Conservation (phyloP, 1,140 invertebrate species). For the Oppia nitens region DNA sequence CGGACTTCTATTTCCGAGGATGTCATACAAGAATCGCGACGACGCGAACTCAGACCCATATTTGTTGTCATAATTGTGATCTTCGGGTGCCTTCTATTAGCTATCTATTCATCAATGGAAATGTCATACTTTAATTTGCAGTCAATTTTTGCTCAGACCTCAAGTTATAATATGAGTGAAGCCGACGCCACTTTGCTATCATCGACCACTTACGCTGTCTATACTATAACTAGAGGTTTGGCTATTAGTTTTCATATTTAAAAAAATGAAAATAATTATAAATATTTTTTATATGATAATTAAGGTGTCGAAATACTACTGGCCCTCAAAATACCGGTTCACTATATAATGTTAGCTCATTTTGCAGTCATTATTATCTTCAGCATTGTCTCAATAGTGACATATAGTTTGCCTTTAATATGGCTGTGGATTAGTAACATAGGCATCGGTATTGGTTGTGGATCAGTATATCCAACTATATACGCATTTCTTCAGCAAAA, state of each 20-base stretch:
- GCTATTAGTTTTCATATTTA: not conserved
- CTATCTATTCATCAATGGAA: not conserved
- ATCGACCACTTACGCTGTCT: not conserved
- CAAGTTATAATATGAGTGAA: not conserved
- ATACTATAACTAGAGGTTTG: not conserved
- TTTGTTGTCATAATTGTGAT: not conserved
- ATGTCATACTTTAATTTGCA: not conserved
- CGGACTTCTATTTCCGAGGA: not conserved
- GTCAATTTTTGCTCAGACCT: not conserved
- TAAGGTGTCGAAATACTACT: not conserved
- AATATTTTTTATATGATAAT: not conserved
- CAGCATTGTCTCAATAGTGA: not conserved
- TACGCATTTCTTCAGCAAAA: not conserved
- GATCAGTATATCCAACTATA: not conserved
- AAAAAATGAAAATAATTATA: not conserved
- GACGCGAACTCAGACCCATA: not conserved
- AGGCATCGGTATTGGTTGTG: not conserved
- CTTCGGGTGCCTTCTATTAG: not conserved
- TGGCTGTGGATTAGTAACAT: not conserved
- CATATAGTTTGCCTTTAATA: not conserved
- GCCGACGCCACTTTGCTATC: not conserved
- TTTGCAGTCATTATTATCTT: not conserved
- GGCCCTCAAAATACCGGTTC: not conserved
- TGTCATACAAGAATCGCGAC: not conserved
- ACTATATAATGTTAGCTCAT: not conserved